Evolutionary conservation across 2,113 vertebrate genomes (phyloP).

Genomic region (Chaetura pelagica): DNA sequence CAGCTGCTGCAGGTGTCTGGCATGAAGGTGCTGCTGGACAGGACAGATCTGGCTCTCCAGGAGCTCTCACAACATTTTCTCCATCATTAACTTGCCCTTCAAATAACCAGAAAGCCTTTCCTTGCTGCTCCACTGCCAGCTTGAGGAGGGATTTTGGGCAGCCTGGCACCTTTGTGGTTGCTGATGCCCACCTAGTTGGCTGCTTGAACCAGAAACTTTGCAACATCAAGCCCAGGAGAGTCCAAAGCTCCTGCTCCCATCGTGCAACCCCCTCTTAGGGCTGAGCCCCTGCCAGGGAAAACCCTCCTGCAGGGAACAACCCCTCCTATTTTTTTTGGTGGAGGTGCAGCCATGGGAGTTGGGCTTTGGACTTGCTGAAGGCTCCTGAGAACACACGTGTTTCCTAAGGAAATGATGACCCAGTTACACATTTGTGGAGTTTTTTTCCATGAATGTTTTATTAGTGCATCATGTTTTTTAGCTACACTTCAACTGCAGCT

Average conservation of each 20-base stretch:
- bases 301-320: neutral
- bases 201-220: neutral
- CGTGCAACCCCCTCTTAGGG: neutral
- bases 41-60: neutral
- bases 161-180: accelerated
- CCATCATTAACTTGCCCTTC: neutral
- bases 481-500: conserved; percentile 48
- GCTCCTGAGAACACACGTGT: accelerated
- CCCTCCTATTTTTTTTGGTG: neutral
- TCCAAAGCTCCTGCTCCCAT: neutral
- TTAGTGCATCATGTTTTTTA: conserved; percentile 56
- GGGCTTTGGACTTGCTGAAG: accelerated
- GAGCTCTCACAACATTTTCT: neutral
- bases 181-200: neutral
- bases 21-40: neutral
- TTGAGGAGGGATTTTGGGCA: accelerated
- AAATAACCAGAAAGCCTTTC: neutral
- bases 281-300: neutral
- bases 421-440: conserved; percentile 56
- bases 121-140: neutral
- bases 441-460: conserved; percentile 64
- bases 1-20: accelerated
- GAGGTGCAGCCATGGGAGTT: neutral
- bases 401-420: conserved; percentile 50
- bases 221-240: neutral